Base-by-base conservation (phyloP, 2,113 vertebrate species). In the Dendropsophus ebraccatus region DNA sequence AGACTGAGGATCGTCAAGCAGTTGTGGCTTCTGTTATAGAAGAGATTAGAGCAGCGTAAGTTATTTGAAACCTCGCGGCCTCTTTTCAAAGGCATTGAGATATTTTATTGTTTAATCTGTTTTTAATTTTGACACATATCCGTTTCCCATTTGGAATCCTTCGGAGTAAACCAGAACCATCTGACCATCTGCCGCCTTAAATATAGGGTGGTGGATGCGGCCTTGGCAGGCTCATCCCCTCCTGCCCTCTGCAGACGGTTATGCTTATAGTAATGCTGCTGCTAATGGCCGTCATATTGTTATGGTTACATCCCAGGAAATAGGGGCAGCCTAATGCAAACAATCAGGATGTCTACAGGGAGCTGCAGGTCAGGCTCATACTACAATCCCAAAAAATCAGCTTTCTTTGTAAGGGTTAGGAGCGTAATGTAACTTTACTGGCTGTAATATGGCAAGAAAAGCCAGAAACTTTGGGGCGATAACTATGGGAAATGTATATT, bases 61-160 rank as follows among this genome's bases (percentile, higher is more conserved):
- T 80, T 80, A 80, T 80, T 45, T 25, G 77, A 80, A 17, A 62
- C 77, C 77, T 62, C 77, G 25, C 54, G 16, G 54, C 77, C 30
- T 45, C 28, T 60, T 80, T 60, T 80, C 54, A 83, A 83, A 67
- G 73, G 69, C 81, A 73, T 16, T n/a, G 81, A 58, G 52, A 75
- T 84, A 73, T 74, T 84, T 83, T 72, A 70, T 70, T 70, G 62
- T 83, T 73, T 84, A 75, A 84, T 84, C 49, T 70, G 81, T 83
- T 73, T 83, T 83, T 83, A 83, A 83, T 83, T 74, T 84, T 84
- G 41, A 47, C 69, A 60, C 69, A 75, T 84, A 84, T 84, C 82
- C 70, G 82, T 41, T 84, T 84, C 69, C 35, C 70, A 84, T 84
- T 84, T 58, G 70, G 70, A 16, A 12, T 54, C 70, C n/a, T 75